Conservation (phyloP, 1,140 invertebrate species). For the Aricia agestis region DNA sequence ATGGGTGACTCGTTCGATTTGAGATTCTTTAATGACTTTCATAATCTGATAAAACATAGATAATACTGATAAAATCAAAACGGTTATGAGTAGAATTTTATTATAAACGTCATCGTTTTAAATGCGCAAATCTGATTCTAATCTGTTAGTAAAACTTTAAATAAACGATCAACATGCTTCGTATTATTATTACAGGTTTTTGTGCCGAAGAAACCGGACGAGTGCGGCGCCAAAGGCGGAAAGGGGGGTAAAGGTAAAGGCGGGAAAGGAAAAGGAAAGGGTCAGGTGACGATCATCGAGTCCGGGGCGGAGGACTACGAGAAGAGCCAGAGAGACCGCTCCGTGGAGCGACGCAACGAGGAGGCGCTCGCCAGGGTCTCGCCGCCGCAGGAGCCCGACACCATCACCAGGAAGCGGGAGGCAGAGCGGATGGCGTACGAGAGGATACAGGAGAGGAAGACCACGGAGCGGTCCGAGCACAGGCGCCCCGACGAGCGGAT, state of each 20-base stretch:
- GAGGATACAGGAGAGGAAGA: conserved; percentile 45
- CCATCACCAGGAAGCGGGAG: conserved; percentile 43
- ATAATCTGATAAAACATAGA: too few species aligned
- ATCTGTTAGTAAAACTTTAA: too few species aligned
- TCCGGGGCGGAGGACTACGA: conserved; percentile 48
- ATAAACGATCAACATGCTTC: too few species aligned
- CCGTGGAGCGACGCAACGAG: conserved; percentile 47
- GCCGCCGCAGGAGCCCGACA: conserved; percentile 49
- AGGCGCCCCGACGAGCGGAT: conserved; percentile 36
- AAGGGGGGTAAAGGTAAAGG: conserved; percentile 80
- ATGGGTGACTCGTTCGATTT: too few species aligned
- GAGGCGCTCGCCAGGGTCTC: conserved; percentile 60
- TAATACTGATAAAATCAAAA: too few species aligned
- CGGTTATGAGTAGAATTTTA: too few species aligned
- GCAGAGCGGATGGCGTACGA: conserved; percentile 44
- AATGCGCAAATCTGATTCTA: too few species aligned
- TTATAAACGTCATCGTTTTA: too few species aligned
- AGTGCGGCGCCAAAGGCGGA: conserved; percentile 79
- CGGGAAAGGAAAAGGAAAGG: conserved; percentile 79
- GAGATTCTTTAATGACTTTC: too few species aligned
- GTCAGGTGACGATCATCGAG: conserved; percentile 77
- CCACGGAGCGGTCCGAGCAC: conserved; percentile 45
- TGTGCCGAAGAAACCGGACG: conserved; percentile 73
- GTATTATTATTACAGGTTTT: conserved; percentile 44
- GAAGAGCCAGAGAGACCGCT: conserved; percentile 42